Percentiles rank a stretch among this genome's conserved stretches.
Conservation (phyloP, 2,113 vertebrate species). For the Dipodomys merriami region DNA sequence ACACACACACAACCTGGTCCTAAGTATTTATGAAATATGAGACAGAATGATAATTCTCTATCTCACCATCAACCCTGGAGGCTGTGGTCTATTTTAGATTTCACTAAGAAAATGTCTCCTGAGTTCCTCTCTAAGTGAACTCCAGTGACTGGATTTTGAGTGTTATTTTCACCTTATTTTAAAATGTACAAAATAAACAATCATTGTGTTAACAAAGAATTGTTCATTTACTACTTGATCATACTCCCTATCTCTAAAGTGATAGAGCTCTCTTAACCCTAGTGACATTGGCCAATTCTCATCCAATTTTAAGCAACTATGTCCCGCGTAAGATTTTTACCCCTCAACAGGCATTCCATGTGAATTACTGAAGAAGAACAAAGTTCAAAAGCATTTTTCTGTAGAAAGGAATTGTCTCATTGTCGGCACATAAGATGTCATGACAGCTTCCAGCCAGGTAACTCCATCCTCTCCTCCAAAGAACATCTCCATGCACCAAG, state of each 20-base stretch:
- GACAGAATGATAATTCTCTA: not conserved
- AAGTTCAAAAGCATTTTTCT: not conserved
- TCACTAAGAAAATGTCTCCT: not conserved
- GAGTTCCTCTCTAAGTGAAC: not conserved
- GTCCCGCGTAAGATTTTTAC: not conserved
- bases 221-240: not conserved
- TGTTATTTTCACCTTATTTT: not conserved
- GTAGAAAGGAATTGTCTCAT: not conserved
- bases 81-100: not conserved
- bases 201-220: not conserved
- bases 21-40: not conserved
- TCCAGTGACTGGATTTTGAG: not conserved
- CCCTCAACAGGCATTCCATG: not conserved
- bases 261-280: not conserved
- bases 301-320: not conserved
- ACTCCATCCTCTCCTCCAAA: accelerated
- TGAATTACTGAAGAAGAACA: not conserved
- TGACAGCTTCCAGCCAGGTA: accelerated
- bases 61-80: not conserved
- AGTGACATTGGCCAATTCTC: not conserved
- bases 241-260: not conserved
- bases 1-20: not conserved
- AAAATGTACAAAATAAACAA: not conserved
- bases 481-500: not conserved
- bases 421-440: not conserved